Base-by-base conservation (phyloP, 1,140 invertebrate genomes). In the Trichonephila inaurata region DNA sequence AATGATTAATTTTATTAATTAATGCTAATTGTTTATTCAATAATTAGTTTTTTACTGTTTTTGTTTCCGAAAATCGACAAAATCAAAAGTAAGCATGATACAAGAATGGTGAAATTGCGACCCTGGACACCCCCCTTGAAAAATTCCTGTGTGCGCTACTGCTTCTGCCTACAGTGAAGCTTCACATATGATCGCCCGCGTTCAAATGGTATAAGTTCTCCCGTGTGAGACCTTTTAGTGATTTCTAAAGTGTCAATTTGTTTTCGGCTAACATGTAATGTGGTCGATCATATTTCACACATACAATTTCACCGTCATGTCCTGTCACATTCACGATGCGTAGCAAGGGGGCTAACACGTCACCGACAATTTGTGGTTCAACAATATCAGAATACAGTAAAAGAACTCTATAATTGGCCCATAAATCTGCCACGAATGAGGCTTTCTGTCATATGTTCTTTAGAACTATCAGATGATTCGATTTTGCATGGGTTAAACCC, bases 321-420 rank as follows among this genome's bases (percentile, higher is more conserved):
- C 92, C 92, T 77, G 87, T 44, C 7, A 77, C 69, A 58, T 24
- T 87, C 21, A 93, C 66, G n/a, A 93, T 81, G 33, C 58, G 60
- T 14, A 93, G 40, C 8, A 88, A 44, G 0, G 92, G 91, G 3
- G 83, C 83, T 82, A 33, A 21, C 60, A 92, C 77, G 33, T 82
- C 60, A 28, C 51, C 58, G 82, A 92, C 12, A 10, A 92, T 60
- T 92, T 92, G 77, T 0, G 72, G 81, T n/a, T 82, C 51, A 18
- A 92, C 90, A 24, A 85, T 60, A 64, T 92, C 90, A 44, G 10
- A 62, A 85, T 92, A 92, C 28, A 92, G 51, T 18, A 33, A 83
- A 5, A 92, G 18, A 0, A 90, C 64, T 19, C 28, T 7, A 77
- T 24, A 58, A 61, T 28, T 14, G 12, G 64, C 19, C 19, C 14